Base-by-base conservation (phyloP, 1,140 invertebrate genomes). In the Teleopsis dalmanni region DNA sequence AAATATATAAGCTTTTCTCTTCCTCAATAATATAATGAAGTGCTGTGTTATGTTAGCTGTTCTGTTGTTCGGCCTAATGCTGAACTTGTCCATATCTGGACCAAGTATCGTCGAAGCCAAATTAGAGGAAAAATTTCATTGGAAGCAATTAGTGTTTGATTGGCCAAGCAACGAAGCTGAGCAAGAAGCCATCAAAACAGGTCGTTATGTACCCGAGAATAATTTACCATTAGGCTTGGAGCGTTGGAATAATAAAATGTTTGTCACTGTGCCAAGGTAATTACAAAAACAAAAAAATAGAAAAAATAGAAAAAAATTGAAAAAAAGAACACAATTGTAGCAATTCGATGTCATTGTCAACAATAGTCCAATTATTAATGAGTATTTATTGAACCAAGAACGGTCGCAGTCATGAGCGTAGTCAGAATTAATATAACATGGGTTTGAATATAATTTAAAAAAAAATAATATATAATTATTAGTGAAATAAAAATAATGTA, bases 161-260 rank as follows among this genome's bases (percentile, higher is more conserved):
- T 87, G 83, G 78, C 79, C 84, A 19, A 77, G 74, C 44, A 75
- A 78, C 9, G 74, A 76, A 34, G 74, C 77, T 40, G 75, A 77
- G 53, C 70, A 79, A 48, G 70, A 73, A 18, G 81, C 83, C n/a
- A 73, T 84, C 10, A 71, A 75, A 13, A 75, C 71, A 26, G 79
- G 79, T 18, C 70, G 75, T 53, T 89, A 82, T 62, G 72, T 85
- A 9, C 78, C 74, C 14, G 77, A 75, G 45, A 82, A 88, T 61
- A 87, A 87, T 69, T 62, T 88, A 48, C 84, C 85, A 2, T 70
- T 87, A 13, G 86, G 86, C 19, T 44, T 90, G 43, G 82, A 79
- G 33, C 71, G 80, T 26, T 88, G 83, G 83, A 75, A 78, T 47
- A 79, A 88, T 62, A 87, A 85, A 73, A 57, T 88, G 34, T 87